Evolutionary conservation across 2,797 vertebrate genomes (phyloP).

Genomic region (Morus bassanus): DNA sequence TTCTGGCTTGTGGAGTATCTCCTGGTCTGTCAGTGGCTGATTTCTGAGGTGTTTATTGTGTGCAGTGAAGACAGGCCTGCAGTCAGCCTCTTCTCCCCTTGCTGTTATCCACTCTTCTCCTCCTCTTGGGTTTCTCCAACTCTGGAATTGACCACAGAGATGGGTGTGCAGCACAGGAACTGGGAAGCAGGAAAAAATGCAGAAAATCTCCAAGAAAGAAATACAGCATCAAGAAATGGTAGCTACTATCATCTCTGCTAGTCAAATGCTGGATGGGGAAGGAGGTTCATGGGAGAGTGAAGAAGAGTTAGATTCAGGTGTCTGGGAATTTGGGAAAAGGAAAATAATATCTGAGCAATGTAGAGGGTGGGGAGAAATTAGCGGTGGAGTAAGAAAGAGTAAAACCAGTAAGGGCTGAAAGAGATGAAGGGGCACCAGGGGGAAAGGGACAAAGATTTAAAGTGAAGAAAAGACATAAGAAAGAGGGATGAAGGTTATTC

Average conservation of each 20-base stretch:
- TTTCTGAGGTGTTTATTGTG: not conserved
- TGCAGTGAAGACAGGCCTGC: not conserved
- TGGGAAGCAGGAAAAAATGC: not conserved
- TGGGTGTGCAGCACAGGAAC: not conserved
- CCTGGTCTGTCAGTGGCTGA: not conserved
- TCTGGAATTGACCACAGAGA: not conserved
- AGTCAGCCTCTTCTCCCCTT: not conserved
- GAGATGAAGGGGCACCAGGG: not conserved
- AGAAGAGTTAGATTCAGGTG: not conserved
- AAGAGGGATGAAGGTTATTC: not conserved
- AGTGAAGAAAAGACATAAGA: not conserved
- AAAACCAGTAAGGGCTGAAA: not conserved
- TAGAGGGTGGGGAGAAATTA: not conserved
- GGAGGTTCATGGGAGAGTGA: not conserved
- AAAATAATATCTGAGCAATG: not conserved
- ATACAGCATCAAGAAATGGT: not conserved
- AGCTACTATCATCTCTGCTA: not conserved
- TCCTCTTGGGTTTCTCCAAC: not conserved
- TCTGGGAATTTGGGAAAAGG: not conserved
- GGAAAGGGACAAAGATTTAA: not conserved
- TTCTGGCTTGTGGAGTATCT: not conserved
- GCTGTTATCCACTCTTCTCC: not conserved
- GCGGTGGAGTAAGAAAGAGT: not conserved
- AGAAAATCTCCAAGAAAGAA: not conserved
- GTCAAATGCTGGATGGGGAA: not conserved